A percentile compares a stretch with the other conserved stretches of the same genome.
phyloP scores from a whole-genome alignment of 2,888 invertebrate species.

The Tortrix viridana region DNA sequence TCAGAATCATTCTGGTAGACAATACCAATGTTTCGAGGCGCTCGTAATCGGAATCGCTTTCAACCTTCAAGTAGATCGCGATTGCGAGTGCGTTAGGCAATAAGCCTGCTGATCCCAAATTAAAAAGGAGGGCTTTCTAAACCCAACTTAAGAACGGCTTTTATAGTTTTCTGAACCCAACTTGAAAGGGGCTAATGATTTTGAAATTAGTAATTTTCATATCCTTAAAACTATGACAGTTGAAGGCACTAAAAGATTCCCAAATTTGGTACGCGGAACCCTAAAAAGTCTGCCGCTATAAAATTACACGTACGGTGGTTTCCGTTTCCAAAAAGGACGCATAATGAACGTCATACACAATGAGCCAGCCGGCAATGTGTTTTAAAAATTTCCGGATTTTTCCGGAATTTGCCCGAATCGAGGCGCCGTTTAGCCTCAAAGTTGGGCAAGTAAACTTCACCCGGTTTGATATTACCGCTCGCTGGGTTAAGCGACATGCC shows the following conservation, averaged over 20 bases:
- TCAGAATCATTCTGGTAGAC: too few relatives aligned
- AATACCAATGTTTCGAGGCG: too few relatives aligned
- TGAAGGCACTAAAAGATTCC: neutral
- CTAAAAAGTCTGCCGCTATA: slow-evolving; percentile 21
- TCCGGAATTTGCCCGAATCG: slow-evolving; percentile 11
- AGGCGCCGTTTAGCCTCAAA: slow-evolving; percentile 19
- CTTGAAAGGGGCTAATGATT: too few relatives aligned
- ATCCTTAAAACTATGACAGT: too few relatives aligned
- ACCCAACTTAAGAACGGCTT: too few relatives aligned
- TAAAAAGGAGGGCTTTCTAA: too few relatives aligned
- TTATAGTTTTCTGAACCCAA: too few relatives aligned
- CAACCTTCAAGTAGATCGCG: too few relatives aligned
- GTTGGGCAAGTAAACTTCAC: slow-evolving; percentile 20
- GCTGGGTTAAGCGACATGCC: slow-evolving; percentile 10
- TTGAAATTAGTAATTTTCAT: too few relatives aligned
- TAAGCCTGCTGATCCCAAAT: too few relatives aligned
- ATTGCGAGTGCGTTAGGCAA: too few relatives aligned
- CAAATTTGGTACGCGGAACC: slow-evolving; percentile 11
- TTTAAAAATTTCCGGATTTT: slow-evolving; percentile 25
- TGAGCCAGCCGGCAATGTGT: slow-evolving; percentile 31
- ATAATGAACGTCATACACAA: slow-evolving; percentile 36
- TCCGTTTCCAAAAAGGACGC: slow-evolving; percentile 33
- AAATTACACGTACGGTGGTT: slow-evolving; percentile 29
- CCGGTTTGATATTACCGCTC: slow-evolving; percentile 18
- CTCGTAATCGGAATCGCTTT: too few relatives aligned